These are phyloP conservation scores for Metellina segmentata DNA, from an alignment of 2,888 invertebrate genomes.

Conservation along the genomic window DNA sequence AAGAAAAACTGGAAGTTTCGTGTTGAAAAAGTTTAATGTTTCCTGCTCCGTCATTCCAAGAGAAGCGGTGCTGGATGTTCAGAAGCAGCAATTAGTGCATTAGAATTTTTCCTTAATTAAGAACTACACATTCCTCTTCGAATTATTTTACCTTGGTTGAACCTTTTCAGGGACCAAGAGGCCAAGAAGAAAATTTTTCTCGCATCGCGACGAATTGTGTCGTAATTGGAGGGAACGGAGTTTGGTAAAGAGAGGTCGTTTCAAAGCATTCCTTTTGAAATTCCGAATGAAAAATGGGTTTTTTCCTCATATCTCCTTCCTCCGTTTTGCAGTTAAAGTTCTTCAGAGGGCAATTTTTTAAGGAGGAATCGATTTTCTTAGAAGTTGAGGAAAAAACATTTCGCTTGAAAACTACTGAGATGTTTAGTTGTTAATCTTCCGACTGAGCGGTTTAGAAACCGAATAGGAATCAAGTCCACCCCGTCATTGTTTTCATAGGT, in stretches of 20 bases:
- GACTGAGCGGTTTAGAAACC: too few relatives aligned
- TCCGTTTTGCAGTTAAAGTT: too few relatives aligned
- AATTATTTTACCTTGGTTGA: constrained; percentile 37
- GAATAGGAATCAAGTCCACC: too few relatives aligned
- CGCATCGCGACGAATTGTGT: not conserved
- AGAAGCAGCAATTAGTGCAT: constrained; percentile 43
- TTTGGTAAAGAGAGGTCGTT: not conserved
- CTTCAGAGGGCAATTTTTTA: too few relatives aligned
- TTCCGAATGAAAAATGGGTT: not conserved
- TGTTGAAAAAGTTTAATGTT: not conserved
- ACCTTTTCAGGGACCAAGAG: constrained; percentile 31
- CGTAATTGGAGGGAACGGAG: constrained; percentile 13
- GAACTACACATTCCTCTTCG: not conserved
- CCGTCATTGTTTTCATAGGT: too few relatives aligned
- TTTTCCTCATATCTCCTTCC: not conserved
- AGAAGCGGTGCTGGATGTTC: not conserved
- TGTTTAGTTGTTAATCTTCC: too few relatives aligned
- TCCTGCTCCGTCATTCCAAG: too few relatives aligned
- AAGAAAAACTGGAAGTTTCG: not conserved
- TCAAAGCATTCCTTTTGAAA: not conserved
- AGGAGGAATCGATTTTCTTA: too few relatives aligned
- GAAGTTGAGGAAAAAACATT: too few relatives aligned
- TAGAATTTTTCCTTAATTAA: constrained; percentile 55
- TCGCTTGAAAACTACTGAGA: too few relatives aligned
- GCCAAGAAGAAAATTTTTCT: not conserved